Base-by-base conservation (phyloP, 2,797 vertebrate genomes). In the Parauchenoglanis punctatus region DNA sequence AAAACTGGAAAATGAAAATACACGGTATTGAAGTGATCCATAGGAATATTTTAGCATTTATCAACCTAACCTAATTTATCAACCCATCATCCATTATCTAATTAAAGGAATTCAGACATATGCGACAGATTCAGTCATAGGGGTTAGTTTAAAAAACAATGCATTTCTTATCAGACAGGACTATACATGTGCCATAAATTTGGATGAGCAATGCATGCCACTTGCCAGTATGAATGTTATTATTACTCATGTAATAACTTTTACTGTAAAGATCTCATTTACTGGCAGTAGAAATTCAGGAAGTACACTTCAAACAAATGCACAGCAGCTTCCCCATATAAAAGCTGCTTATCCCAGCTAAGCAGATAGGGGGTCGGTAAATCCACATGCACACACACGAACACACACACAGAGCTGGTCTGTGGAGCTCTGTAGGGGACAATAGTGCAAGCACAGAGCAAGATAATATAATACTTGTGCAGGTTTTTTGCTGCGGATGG, bases 391-490 rank as follows among this genome's bases (percentile, higher is more conserved):
- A 78, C 7, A 72, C 3, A 58, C 77, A 58, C 23, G 89, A 81
- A 85, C 72, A 86, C 90, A 89, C 87, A 86, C 88, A 85, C 80
- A 59, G 67, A 72, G n/a, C 87, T 89, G 92, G 81, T 92, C 92
- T 91, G 91, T 77, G 85, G 40, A 86, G 84, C 76, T 78, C 17
- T 20, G 5, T 20, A 67, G 28, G 58, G 18, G 70, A 75, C 18
- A 68, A 65, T 35, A 56, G 83, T 85, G 86, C 89, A 90, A 93
- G 93, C 44, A 49, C 82, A 84, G 81, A 94, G 92, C 89, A 86
- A 94, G 92, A 87, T 49, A 20, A 59, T 90, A 90, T 89, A 93
- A 95, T 94, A 95, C 96, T 90, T 96, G 96, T 93, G 94, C 93
- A 93, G 93, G 90, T 88, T 93, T 88, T 90, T 89, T 86, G 80